Evolutionary conservation across 2,113 vertebrate genomes (phyloP).

Genomic region (Cyanoliseus patagonus): DNA sequence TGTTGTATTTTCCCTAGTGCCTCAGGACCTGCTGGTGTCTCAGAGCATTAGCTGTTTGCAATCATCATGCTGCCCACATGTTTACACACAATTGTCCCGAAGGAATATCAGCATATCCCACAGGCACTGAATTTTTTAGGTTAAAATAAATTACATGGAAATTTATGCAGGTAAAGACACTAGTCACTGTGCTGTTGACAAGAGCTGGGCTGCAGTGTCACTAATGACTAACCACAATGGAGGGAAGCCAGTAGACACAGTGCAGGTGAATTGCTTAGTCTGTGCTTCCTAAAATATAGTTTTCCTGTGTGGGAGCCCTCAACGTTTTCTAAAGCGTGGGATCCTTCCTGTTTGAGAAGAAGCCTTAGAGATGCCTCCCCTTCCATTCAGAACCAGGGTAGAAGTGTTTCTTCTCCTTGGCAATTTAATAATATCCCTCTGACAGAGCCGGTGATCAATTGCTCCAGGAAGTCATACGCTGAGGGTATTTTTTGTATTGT

Average conservation of each 20-base stretch:
- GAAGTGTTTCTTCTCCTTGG: constrained; percentile 20
- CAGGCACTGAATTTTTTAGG: background rate
- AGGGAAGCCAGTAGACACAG: background rate
- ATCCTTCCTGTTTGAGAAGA: background rate
- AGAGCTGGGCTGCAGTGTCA: background rate
- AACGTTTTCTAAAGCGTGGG: background rate
- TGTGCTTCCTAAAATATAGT: background rate
- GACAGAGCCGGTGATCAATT: constrained; percentile 20
- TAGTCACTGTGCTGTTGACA: background rate
- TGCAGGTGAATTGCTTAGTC: background rate
- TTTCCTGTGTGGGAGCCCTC: background rate
- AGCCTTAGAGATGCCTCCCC: background rate
- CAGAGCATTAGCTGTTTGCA: background rate
- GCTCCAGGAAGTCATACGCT: background rate
- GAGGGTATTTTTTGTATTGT: constrained; percentile 24
- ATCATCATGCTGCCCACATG: background rate
- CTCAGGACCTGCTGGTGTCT: background rate
- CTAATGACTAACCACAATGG: background rate
- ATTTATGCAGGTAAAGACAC: background rate
- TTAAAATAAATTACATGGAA: background rate
- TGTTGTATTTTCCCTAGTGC: background rate
- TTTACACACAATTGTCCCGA: background rate
- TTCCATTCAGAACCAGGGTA: background rate
- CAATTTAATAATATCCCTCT: constrained; percentile 26
- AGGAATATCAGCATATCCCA: background rate